Conservation (phyloP, 2,113 vertebrate species). For the Acrocephalus arundinaceus region DNA sequence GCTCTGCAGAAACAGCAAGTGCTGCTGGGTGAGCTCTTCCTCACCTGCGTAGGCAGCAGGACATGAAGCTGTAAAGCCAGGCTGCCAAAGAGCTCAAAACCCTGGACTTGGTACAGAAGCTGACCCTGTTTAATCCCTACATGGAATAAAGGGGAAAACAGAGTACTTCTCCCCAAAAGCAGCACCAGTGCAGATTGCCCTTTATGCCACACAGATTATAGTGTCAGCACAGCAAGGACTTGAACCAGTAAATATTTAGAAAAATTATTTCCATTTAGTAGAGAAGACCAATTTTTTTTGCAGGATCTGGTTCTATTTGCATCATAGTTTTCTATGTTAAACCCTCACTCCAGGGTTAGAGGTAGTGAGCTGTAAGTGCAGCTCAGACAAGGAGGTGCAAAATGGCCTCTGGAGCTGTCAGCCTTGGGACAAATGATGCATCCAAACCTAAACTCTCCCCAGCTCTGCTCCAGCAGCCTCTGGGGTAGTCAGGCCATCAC, state of each 20-base stretch:
- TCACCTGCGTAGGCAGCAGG: accelerated
- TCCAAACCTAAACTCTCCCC: neutral
- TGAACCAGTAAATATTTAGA: neutral
- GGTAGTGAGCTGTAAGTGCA: neutral
- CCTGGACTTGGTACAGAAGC: neutral
- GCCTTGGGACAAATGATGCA: neutral
- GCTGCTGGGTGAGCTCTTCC: neutral
- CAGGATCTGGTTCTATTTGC: neutral
- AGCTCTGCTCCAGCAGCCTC: neutral
- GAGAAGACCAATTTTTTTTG: neutral
- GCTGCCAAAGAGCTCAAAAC: neutral
- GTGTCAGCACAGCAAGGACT: neutral
- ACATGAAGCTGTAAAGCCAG: neutral
- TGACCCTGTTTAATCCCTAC: neutral
- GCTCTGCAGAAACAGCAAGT: neutral
- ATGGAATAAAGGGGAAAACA: neutral
- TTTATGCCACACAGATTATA: neutral
- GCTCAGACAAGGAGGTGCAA: neutral
- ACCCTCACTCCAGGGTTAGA: neutral
- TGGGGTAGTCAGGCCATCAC: neutral
- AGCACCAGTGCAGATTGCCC: neutral
- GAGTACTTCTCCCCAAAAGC: neutral
- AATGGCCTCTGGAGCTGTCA: neutral
- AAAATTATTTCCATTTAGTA: neutral
- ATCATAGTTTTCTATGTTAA: neutral